Percentiles rank a stretch among this genome's conserved stretches.
Conservation (phyloP, 2,113 vertebrate species). For the Pitta sordida region DNA sequence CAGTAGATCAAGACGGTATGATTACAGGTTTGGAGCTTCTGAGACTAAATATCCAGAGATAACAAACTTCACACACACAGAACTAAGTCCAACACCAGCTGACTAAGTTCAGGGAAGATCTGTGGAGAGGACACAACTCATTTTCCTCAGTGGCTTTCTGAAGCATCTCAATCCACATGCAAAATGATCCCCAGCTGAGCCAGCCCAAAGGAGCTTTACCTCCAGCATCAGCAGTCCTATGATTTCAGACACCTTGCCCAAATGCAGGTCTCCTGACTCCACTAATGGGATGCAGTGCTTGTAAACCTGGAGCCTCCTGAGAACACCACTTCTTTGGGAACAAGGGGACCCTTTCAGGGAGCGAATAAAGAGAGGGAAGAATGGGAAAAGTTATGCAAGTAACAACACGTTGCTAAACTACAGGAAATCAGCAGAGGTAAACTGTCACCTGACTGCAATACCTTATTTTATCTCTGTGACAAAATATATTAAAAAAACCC, state of each 20-base stretch:
- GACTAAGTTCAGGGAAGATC: not conserved
- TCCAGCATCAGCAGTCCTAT: conserved; percentile 93
- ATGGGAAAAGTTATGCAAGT: not conserved
- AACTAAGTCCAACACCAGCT: not conserved
- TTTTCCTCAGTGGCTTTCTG: not conserved
- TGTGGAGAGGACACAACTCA: not conserved
- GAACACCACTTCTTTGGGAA: conserved; percentile 73
- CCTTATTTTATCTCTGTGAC: not conserved
- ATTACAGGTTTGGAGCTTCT: not conserved
- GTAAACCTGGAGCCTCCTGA: conserved; percentile 83
- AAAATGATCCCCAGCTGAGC: not conserved
- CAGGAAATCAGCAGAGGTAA: not conserved
- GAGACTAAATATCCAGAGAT: not conserved
- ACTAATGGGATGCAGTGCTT: conserved; percentile 84
- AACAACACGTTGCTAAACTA: not conserved
- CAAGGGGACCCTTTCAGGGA: conserved; percentile 81
- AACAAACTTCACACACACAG: not conserved
- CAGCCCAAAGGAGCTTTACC: conserved; percentile 66
- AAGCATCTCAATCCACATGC: not conserved
- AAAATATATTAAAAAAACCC: not conserved
- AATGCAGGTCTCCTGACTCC: conserved; percentile 89
- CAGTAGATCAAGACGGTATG: not conserved
- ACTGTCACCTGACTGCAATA: not conserved
- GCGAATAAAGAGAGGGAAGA: not conserved
- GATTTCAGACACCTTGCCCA: conserved; percentile 85